Evolutionary conservation across 2,888 invertebrate genomes (phyloP).

Genomic region (Biston betularia): DNA sequence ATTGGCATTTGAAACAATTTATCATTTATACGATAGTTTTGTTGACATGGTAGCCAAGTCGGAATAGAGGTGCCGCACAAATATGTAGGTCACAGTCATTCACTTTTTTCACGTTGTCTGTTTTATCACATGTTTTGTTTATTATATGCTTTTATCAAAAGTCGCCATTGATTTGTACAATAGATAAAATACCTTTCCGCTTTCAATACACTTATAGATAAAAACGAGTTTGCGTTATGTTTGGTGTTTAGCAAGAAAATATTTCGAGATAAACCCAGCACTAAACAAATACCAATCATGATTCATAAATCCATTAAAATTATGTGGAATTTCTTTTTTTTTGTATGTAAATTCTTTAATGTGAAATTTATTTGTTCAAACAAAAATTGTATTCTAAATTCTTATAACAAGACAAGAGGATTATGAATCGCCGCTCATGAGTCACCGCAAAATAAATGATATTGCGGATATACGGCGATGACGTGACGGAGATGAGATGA

Average conservation of each 20-base stretch:
- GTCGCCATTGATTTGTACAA: constrained; percentile 19
- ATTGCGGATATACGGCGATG: constrained; percentile 50
- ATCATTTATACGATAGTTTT: constrained; percentile 52
- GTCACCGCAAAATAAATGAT: constrained; percentile 51
- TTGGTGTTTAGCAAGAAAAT: constrained; percentile 4
- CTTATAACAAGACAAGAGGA: constrained; percentile 11
- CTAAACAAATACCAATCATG: background rate
- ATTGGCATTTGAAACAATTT: constrained; percentile 48
- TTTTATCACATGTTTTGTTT: no score
- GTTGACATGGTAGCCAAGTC: constrained; percentile 43
- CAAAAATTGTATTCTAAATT: background rate
- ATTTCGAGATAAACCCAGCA: background rate
- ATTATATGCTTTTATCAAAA: constrained; percentile 16
- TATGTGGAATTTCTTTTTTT: constrained; percentile 1
- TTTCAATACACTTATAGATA: background rate
- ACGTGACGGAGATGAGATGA: constrained; percentile 44
- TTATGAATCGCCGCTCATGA: constrained; percentile 48
- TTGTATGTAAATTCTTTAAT: background rate
- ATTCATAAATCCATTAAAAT: background rate
- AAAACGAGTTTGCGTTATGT: background rate
- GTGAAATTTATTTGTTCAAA: constrained; percentile 4
- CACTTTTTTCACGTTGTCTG: background rate
- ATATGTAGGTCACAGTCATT: constrained; percentile 52
- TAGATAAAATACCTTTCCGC: constrained; percentile 22
- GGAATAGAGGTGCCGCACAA: constrained; percentile 35